Conservation (phyloP, 92 coral and sea anemone species). For the Phenganax stokvisi region DNA sequence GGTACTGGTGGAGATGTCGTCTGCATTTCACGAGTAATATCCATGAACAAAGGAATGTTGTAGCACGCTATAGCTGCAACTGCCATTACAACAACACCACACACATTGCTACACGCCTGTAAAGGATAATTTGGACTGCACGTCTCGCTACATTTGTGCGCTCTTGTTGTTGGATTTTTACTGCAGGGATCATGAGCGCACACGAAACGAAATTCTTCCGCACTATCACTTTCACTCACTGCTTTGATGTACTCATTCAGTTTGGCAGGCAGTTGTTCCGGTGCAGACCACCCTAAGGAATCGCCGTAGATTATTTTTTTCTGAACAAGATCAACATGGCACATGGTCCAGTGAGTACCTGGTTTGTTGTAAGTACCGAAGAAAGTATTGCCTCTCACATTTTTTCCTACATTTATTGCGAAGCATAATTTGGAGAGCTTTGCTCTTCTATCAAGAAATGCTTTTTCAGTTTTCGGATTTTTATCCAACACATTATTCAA, state of each 20-base stretch:
- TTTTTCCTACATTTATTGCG: too few relatives aligned
- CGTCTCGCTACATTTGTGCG: not conserved
- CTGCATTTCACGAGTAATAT: not conserved
- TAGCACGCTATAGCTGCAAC: conserved; percentile 30
- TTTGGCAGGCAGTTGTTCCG: conserved; percentile 26
- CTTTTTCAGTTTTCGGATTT: too few relatives aligned
- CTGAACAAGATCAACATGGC: conserved; percentile 33
- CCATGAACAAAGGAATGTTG: conserved; percentile 9
- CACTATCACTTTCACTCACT: not conserved
- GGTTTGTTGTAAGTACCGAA: too few relatives aligned
- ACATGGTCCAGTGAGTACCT: conserved; percentile 46
- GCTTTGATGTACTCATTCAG: conserved; percentile 30
- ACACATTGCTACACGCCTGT: conserved; percentile 34
- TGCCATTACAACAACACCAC: conserved; percentile 30
- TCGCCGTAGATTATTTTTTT: conserved; percentile 42
- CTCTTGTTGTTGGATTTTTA: not conserved
- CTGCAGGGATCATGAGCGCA: conserved; percentile 17
- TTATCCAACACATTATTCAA: too few relatives aligned
- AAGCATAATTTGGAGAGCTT: too few relatives aligned
- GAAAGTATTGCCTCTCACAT: too few relatives aligned
- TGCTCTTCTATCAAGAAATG: too few relatives aligned
- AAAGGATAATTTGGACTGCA: conserved; percentile 27
- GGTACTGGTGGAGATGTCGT: not conserved
- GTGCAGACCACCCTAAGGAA: conserved; percentile 42
- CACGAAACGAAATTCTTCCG: not conserved